Evolutionary conservation across 2,797 vertebrate genomes (phyloP), one percentile per base, ranked within the genome.

Genomic region (Basileuterus tristriatus): DNA sequence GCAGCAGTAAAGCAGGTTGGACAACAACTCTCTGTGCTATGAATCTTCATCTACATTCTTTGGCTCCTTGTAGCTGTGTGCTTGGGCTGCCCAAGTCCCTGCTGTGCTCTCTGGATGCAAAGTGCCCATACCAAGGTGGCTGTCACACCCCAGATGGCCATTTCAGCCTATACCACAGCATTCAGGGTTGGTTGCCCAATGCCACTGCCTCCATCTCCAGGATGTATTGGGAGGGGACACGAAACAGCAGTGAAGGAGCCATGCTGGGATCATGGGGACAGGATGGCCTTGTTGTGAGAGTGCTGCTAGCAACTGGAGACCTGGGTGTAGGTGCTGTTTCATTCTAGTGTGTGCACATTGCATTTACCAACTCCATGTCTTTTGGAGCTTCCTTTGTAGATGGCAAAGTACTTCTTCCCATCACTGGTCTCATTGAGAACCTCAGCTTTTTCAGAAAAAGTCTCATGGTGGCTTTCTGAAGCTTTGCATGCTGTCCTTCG

Each of bases 291-390:
- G 19, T 80, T 76, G 46, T 63, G n/a, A 58, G 43, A 36, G 13
- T 24, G 34, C 46, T 83, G 65, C 53, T 68, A 52, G 78, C 2
- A 2, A 27, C 39, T 47, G 49, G 68, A 77, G 44, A 70, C 14
- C 39, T 23, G 18, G 6, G 22, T 70, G 14, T 2, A 2, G 44
- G 32, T 64, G 32, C 16, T 82, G 67, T 44, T 94, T 29, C 32
- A 30, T 60, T 62, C 82, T 34, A 52, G 41, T 8, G 18, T 26
- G 21, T 37, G 41, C 0, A 0, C 4, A 1, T 70, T 81, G n/a
- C 32, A 44, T 63, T 60, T 18, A 46, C 62, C 23, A 68, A 20
- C 26, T 78, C 23, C 7, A 3, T 3, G 2, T 83, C 65, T 49
- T 49, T 79, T 60, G 34, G 27, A 69, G 17, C 19, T 81, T 91